Percentiles rank a stretch among this genome's conserved stretches.
phyloP scores from a whole-genome alignment of 2,888 invertebrate species.

The Baronia brevicornis region DNA sequence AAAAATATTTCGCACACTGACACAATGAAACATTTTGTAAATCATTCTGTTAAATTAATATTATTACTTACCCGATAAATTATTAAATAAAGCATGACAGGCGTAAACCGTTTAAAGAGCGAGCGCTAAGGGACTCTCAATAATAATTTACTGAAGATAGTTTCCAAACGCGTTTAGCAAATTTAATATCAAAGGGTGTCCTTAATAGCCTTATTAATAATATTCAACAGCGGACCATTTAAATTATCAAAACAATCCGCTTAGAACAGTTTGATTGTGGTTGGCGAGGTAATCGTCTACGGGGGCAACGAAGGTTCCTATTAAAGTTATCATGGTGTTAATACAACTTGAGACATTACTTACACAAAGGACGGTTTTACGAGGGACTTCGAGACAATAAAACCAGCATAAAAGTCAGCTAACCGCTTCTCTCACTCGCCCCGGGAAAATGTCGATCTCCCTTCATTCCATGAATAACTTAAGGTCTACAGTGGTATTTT shows the following conservation, averaged over 20 bases:
- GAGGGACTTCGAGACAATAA: constrained; percentile 63
- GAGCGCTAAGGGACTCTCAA: constrained; percentile 33
- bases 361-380: constrained; percentile 58
- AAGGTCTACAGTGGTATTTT: too few relatives aligned
- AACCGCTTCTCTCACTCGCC: constrained; percentile 54
- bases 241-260: constrained; percentile 61
- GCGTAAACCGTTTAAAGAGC: too few relatives aligned
- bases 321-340: constrained; percentile 64
- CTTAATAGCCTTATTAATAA: constrained; percentile 43
- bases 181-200: constrained; percentile 59
- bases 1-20: too few relatives aligned
- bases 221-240: constrained; percentile 53
- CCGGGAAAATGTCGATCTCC: constrained; percentile 37
- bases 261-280: constrained; percentile 51
- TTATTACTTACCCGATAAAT: too few relatives aligned
- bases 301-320: constrained; percentile 33
- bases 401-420: constrained; percentile 68
- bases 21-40: too few relatives aligned
- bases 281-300: constrained; percentile 36
- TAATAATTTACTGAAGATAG: constrained; percentile 51
- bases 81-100: too few relatives aligned
- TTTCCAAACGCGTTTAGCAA: constrained; percentile 40
- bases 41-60: too few relatives aligned
- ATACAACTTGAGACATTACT: constrained; percentile 64
- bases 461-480: too few relatives aligned